Evolutionary conservation across 1,140 invertebrate genomes (phyloP).

Genomic region (Bombus soroeensis): DNA sequence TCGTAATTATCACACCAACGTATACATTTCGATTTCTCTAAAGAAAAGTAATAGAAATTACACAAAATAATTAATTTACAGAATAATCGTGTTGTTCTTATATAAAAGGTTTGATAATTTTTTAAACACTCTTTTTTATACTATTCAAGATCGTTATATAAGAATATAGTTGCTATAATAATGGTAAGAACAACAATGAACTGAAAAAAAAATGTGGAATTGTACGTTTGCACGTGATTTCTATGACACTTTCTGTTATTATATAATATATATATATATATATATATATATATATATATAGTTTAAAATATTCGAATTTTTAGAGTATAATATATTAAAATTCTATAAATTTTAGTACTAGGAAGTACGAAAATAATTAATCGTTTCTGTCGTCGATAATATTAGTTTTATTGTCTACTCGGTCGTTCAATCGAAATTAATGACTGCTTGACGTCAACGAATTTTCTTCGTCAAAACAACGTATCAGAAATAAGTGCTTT

Average conservation of each 20-base stretch:
- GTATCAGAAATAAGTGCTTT: background rate
- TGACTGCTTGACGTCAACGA: constrained; percentile 32
- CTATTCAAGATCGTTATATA: background rate
- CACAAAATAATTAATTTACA: background rate
- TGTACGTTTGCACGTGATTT: background rate
- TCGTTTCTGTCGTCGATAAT: background rate
- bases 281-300: too few species aligned
- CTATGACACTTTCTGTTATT: too few species aligned
- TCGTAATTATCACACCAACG: background rate
- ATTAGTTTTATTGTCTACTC: background rate
- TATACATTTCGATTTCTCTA: background rate
- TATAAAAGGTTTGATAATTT: background rate
- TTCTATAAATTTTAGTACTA: background rate
- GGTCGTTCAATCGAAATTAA: constrained; percentile 18
- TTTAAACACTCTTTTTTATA: background rate
- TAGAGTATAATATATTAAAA: too few species aligned
- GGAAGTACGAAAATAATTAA: background rate
- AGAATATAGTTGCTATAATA: background rate
- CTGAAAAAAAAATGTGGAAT: background rate
- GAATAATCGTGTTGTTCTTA: background rate
- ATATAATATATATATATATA: too few species aligned
- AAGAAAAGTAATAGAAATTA: background rate
- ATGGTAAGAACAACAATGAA: background rate
- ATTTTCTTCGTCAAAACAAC: background rate
- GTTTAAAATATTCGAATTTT: too few species aligned